These are phyloP conservation scores for Lordiphosa collinella DNA, from an alignment of 1,140 invertebrate species.

Conservation along the genomic window DNA sequence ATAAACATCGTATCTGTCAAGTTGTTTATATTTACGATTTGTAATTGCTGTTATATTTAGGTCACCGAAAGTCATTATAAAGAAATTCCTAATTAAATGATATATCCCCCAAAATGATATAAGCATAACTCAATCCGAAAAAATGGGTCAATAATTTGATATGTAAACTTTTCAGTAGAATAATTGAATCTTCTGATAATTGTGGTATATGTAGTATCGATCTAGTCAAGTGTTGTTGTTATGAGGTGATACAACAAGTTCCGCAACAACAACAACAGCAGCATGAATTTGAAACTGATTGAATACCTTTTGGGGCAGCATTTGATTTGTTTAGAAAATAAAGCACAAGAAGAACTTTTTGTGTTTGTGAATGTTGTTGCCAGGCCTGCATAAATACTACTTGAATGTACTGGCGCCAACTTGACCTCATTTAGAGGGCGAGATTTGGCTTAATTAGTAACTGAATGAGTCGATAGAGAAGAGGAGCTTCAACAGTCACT, in stretches of 20 bases:
- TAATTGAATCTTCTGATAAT: slow-evolving; percentile 4
- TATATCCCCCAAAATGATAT: neutral
- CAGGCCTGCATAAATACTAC: slow-evolving; percentile 6
- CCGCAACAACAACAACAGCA: slow-evolving; percentile 17
- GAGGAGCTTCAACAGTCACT: slow-evolving; percentile 14
- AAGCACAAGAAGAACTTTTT: slow-evolving; percentile 45
- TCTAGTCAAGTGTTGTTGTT: slow-evolving; percentile 12
- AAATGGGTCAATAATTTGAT: slow-evolving; percentile 66
- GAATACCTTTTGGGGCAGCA: slow-evolving; percentile 65
- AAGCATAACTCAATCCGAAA: slow-evolving; percentile 12
- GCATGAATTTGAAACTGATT: slow-evolving; percentile 54
- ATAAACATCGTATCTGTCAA: too few relatives aligned
- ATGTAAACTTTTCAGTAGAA: slow-evolving; percentile 42
- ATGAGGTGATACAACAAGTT: slow-evolving; percentile 7
- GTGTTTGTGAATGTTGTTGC: slow-evolving; percentile 3
- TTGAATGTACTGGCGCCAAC: slow-evolving; percentile 53
- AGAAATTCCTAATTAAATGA: too few relatives aligned
- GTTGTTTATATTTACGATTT: too few relatives aligned
- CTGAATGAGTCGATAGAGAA: slow-evolving; percentile 21
- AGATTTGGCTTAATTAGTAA: slow-evolving; percentile 73
- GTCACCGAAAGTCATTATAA: too few relatives aligned
- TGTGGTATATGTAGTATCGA: slow-evolving; percentile 1
- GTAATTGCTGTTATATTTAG: too few relatives aligned
- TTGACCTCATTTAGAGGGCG: slow-evolving; percentile 68
- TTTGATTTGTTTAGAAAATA: slow-evolving; percentile 76